Base-by-base conservation (phyloP, 1,140 invertebrate species). In the Homalodisca vitripennis region DNA sequence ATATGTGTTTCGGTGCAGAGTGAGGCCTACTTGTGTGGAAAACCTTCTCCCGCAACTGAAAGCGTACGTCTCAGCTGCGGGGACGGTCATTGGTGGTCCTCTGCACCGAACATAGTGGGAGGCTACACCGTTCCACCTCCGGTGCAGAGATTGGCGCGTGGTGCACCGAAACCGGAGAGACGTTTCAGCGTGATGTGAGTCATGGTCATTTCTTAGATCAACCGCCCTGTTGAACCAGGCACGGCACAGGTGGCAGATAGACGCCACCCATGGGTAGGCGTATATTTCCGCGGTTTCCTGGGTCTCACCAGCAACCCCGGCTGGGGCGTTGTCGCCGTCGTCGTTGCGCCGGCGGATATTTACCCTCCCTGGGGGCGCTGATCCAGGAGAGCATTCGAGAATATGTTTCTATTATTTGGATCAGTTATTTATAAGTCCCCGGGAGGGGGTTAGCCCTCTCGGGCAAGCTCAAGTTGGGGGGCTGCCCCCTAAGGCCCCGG, bases 211-310 rank as follows among this genome's bases (percentile, higher is more conserved):
- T 51, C 48, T 51, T 14, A 51, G n/a, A 22, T 51, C 48, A 3
- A 51, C 48, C 17, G 48, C 48, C 48, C 48, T 51, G 48, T 14
- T 51, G n/a, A 51, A 51, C 48, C 48, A 51, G 48, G 48, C 17
- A 14, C n/a, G 48, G 48, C 48, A 51, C 14, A 51, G 48, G 14
- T 51, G 48, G n/a, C 48, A 51, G 48, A 20, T 51, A 22, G 48
- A 12, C 3, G 48, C 48, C n/a, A 20, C 48, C 48, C 48, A 51
- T 20, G 48, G 48, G 48, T 51, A 51, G 3, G 48, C 14, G 48
- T 51, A 51, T 3, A 51, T n/a, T n/a, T n/a, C n/a, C 48, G n/a
- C 48, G 3, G n/a, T 10, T 51, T 51, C 48, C 6, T 14, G 48
- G 48, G 48, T 3, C 48, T 3, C 14, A 22, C 48, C 48, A 51